Base-by-base conservation (phyloP, 2,888 invertebrate species). In the Spialia ferax region DNA sequence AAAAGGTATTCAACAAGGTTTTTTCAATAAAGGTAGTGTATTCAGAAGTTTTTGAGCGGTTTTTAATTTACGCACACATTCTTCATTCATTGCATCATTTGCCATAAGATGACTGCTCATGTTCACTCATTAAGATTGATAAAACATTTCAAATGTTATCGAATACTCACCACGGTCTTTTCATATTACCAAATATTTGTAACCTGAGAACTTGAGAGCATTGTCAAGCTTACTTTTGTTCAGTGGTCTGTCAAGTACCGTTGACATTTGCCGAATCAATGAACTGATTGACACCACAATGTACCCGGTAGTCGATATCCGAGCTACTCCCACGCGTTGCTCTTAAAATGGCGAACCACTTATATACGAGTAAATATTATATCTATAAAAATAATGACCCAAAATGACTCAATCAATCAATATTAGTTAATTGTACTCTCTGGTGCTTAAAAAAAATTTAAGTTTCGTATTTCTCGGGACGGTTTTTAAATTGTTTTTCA, bases 271-370 rank as follows among this genome's bases (percentile, higher is more conserved):
- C 23, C 64, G 57, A 56, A 57, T 35, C 32, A 64, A 32, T 32
- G 32, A n/a, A 26, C 48, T 65, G 65, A 65, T 52, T 65, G 65
- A 48, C 65, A 65, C 23, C 18, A 65, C 35, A 64, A 57, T 57
- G 18, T 18, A 57, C 5, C 50, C 48, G 64, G 50, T 59, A 56
- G 63, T 59, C 15, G 57, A 38, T 18, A 38, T 23, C 50, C 15
- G 26, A 22, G 38, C 15, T 15, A 54, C 38, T 22, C 57, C 48
- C 56, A 64, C 64, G 15, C 32, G 15, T 18, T 56, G 35, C 56
- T 64, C 57, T 23, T 18, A 22, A 35, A 29, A 50, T 22, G 18
- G 57, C 6, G 48, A 35, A 23, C 11, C 15, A 23, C 18, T n/a
- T n/a, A n/a, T n/a, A 42, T 15, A 22, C 18, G 32, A 22, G 3